Evolutionary conservation across 2,888 invertebrate genomes (phyloP).

Genomic region (Drosophila nr. medialis): DNA sequence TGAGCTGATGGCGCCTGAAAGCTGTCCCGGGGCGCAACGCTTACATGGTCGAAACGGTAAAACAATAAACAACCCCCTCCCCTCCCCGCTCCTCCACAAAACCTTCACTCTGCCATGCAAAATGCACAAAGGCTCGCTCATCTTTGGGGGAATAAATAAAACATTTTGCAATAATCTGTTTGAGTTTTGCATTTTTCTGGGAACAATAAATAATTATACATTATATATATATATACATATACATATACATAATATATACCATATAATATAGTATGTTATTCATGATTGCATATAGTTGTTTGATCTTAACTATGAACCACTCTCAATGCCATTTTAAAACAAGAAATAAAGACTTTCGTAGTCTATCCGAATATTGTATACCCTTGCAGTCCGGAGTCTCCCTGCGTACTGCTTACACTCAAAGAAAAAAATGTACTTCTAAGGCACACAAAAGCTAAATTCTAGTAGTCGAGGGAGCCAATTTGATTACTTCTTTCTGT

Average conservation of each 20-base stretch:
- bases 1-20: constrained; percentile 48
- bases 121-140: constrained; percentile 46
- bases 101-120: constrained; percentile 9
- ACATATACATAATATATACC: neutral
- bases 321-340: neutral
- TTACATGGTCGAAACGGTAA: constrained; percentile 25
- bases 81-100: rapidly evolving
- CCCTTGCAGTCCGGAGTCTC: neutral
- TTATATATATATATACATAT: no score
- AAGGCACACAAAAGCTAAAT: rapidly evolving
- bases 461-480: neutral
- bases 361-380: no score
- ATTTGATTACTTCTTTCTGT: neutral
- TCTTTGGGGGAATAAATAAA: neutral
- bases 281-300: no score
- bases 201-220: neutral
- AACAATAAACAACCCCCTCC: constrained; percentile 45
- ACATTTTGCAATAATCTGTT: constrained; percentile 14
- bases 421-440: neutral
- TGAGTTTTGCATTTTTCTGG: neutral
- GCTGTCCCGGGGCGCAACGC: constrained; percentile 27
- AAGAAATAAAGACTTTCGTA: neutral
- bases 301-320: neutral
- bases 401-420: neutral
- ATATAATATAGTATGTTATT: neutral